A percentile compares a stretch with the other conserved stretches of the same genome.
Evolutionary conservation across 2,888 invertebrate genomes (phyloP).

Genomic region (Ashinkailepas kermadecensis): DNA sequence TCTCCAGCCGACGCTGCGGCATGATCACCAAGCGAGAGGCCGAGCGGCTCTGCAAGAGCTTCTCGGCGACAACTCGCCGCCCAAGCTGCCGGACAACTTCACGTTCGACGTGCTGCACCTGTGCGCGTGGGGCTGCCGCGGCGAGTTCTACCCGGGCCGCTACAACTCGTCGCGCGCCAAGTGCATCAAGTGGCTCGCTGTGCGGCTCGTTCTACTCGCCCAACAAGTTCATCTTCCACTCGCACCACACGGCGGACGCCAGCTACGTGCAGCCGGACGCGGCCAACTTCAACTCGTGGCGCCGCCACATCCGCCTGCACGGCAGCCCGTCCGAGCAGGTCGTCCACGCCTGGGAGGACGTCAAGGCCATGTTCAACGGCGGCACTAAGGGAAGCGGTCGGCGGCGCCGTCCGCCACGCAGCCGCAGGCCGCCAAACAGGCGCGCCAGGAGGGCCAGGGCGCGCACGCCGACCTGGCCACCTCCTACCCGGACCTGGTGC

Average conservation of each 20-base stretch:
- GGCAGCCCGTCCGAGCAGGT: constrained; percentile 38
- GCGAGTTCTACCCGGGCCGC: constrained; percentile 74
- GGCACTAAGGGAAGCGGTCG: constrained; percentile 77
- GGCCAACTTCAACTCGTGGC: constrained; percentile 97
- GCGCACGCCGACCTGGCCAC: neutral
- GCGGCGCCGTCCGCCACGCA: constrained; percentile 44
- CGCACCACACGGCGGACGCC: constrained; percentile 76
- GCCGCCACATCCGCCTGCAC: constrained; percentile 79
- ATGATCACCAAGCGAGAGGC: constrained; percentile 80
- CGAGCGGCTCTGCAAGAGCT: constrained; percentile 91
- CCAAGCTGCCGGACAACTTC: constrained; percentile 81
- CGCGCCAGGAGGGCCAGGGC: neutral
- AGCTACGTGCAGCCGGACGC: constrained; percentile 94
- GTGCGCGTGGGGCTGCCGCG: constrained; percentile 93
- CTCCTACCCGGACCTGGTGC: constrained; percentile 14
- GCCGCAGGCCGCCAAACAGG: neutral
- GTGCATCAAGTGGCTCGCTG: constrained; percentile 80
- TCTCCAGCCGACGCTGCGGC: constrained; percentile 83
- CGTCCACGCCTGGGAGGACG: constrained; percentile 83
- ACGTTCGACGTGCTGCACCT: constrained; percentile 81
- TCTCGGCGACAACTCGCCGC: constrained; percentile 60
- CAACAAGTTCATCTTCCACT: constrained; percentile 98
- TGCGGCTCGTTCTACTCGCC: constrained; percentile 96
- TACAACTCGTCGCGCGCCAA: constrained; percentile 92
- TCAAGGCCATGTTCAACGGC: constrained; percentile 98